Evolutionary conservation across 2,888 invertebrate genomes (phyloP).

Genomic region (Agrochola litura): DNA sequence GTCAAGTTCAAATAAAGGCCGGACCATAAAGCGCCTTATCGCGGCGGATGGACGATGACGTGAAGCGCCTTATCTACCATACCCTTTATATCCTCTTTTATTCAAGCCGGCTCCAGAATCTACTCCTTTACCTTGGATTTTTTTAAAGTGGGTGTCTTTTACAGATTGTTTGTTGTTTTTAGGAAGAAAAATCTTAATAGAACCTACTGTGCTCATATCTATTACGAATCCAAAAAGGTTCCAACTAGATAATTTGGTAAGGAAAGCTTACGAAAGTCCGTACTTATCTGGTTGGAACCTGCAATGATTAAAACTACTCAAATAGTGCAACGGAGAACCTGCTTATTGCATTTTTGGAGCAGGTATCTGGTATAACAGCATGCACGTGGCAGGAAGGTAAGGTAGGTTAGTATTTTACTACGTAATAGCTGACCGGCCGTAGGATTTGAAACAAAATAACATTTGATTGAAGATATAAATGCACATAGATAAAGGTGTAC

Average conservation of each 20-base stretch:
- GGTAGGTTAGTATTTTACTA: not conserved
- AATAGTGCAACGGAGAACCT: not conserved
- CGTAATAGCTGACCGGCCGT: no score
- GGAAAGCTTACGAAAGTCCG: not conserved
- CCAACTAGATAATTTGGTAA: not conserved
- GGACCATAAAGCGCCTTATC: conserved; percentile 84
- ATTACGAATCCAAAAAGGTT: not conserved
- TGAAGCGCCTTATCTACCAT: conserved; percentile 78
- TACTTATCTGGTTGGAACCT: not conserved
- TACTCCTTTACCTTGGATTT: conserved; percentile 51
- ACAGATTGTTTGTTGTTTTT: conserved; percentile 12
- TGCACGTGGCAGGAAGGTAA: not conserved
- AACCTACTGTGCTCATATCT: not conserved
- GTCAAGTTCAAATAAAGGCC: conserved; percentile 85
- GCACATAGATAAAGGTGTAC: no score
- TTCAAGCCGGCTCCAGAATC: conserved; percentile 66
- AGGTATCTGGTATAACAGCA: not conserved
- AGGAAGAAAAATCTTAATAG: not conserved
- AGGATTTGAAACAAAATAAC: not conserved
- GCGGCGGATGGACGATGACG: conserved; percentile 75
- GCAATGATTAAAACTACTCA: no score
- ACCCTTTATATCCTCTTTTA: conserved; percentile 72
- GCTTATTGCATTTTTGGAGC: not conserved
- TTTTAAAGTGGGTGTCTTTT: conserved; percentile 34
- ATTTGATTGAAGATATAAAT: not conserved